Evolutionary conservation across 1,140 invertebrate genomes (phyloP), one percentile per base, ranked within the genome.

Genomic region (Drosophila cardini): DNA sequence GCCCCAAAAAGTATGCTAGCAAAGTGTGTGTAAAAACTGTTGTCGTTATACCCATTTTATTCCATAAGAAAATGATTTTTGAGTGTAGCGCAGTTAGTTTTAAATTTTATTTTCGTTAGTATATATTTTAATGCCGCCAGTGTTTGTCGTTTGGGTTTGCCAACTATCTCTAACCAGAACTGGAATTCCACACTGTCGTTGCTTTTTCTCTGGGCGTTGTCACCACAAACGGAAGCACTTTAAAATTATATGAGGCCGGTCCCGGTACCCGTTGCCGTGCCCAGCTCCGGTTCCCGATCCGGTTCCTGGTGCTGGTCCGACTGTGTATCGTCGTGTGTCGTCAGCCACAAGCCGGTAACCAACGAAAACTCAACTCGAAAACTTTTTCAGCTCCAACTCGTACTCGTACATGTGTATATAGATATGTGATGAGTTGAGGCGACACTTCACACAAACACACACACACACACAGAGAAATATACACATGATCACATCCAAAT

Each of bases 161-260:
- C 76, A 77, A 42, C 43, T 48, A 6, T 10, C 53, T 58, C 50
- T 21, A 58, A 53, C 63, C 70, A 53, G 61, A 58, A 18, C 53
- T 45, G 21, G 55, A 43, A 48, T 30, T 18, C 32, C 36, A 42
- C 45, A n/a, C 18, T 48, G 43, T 34, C 26, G 48, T 42, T 52
- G 5, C 26, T 34, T 18, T 60, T 65, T 40, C 70, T 40, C 58
- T 58, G 62, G 68, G 52, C 72, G 71, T 57, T 68, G 74, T 68
- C 70, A 61, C 84, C 84, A 89, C 84, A 89, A 89, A 90, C 84
- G 84, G 84, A 89, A 89, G 80, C 84, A 89, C 84, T 89, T 89
- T 89, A 90, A 89, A 89, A 89, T 89, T 89, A 89, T 89, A 89
- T 89, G 84, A 89, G 84, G 85, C 80, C 65, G 73, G 57, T 68